Evolutionary conservation across 2,888 invertebrate species (phyloP).

Genomic region (Rotaria sp.): DNA sequence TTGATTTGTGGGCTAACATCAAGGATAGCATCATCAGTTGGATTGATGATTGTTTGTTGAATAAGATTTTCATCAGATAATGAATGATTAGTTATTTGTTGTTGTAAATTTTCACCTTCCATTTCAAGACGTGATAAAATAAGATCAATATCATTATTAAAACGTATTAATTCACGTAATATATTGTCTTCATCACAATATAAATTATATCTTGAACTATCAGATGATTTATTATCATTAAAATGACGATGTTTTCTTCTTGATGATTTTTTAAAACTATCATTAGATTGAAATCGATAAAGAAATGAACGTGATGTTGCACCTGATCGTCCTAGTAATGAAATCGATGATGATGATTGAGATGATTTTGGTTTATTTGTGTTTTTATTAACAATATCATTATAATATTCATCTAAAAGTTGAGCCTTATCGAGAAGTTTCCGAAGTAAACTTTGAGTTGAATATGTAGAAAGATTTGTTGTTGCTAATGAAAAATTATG

Average conservation of each 20-base stretch:
- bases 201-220: conserved; percentile 10
- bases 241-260: not conserved
- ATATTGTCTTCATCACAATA: conserved; percentile 8
- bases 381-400: not conserved
- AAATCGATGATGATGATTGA: not conserved
- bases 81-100: not conserved
- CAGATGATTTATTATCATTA: not conserved
- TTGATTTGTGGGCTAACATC: not conserved
- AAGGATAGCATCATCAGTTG: not conserved
- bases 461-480: conserved; percentile 1
- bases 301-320: not conserved
- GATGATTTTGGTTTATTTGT: not conserved
- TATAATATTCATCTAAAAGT: not conserved
- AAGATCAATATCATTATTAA: conserved; percentile 29
- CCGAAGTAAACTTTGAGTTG: conserved; percentile 1
- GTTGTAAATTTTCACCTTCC: conserved; percentile 14
- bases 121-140: conserved; percentile 29
- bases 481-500: not conserved
- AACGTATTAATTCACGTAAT: conserved; percentile 18
- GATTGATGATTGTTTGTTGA: not conserved
- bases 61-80: not conserved
- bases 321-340: not conserved
- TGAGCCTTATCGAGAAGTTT: not conserved
- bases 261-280: not conserved
- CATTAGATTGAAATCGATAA: not conserved